Percentiles rank a stretch among this genome's conserved stretches.
Conservation (phyloP, 2,888 invertebrate species). For the Nymphalis polychloros region DNA sequence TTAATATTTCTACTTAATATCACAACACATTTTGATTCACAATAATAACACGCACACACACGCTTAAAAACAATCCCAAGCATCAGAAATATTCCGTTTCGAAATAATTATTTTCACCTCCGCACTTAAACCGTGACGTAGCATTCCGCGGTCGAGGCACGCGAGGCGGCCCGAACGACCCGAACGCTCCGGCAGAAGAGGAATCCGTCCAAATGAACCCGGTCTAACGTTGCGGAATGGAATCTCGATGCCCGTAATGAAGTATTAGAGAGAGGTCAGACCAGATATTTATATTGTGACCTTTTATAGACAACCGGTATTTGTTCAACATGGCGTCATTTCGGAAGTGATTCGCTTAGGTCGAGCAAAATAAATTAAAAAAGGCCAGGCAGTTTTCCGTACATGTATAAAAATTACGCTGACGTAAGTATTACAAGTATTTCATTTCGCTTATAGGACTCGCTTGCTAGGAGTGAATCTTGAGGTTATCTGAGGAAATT, state of each 20-base stretch:
- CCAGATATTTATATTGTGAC: constrained; percentile 2
- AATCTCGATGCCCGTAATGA: constrained; percentile 25
- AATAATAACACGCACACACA: neutral
- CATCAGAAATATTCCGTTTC: neutral
- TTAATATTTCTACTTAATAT: too few relatives aligned
- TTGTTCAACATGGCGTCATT: neutral
- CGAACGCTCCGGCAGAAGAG: constrained; percentile 3
- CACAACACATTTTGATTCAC: too few relatives aligned
- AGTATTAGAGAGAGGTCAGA: constrained; percentile 19
- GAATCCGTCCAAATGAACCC: constrained; percentile 21
- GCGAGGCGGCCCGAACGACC: neutral
- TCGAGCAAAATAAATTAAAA: too few relatives aligned
- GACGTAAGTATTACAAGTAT: too few relatives aligned
- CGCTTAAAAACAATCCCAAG: neutral
- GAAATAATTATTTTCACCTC: neutral
- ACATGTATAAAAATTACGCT: too few relatives aligned
- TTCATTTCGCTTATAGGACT: too few relatives aligned
- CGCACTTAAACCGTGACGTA: neutral
- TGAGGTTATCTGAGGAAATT: too few relatives aligned
- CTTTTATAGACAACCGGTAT: constrained; percentile 4
- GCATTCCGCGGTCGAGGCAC: constrained; percentile 8
- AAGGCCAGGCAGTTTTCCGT: too few relatives aligned
- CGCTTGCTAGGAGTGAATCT: too few relatives aligned
- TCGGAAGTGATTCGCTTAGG: too few relatives aligned
- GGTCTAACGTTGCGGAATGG: constrained; percentile 19